Base-by-base conservation (phyloP, 2,888 invertebrate species). In the Therioaphis trifolii region DNA sequence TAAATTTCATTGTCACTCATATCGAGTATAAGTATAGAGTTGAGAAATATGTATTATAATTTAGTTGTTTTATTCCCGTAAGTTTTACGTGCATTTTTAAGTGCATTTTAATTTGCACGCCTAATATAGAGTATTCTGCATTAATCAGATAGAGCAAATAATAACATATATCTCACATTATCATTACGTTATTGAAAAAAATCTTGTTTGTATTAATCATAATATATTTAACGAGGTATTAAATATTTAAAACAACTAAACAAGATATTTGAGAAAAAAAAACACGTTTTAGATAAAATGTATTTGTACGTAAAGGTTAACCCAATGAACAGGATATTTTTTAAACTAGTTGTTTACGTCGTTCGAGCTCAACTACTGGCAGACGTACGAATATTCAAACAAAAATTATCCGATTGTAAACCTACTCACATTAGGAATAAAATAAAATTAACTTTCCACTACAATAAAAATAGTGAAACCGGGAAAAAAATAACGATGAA, bases 331-430 rank as follows among this genome's bases (percentile, higher is more conserved):
- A 63, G 61, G 61, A 63, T 63, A 61, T 61, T 76, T 61, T n/a
- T 76, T 29, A 46, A 74, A 63, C 76, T 61, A 76, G 76, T 76
- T 29, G 76, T 63, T 76, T 27, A 4, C 18, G 43, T 76, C 76
- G n/a, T 46, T 76, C 27, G 24, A 76, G 5, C 14, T n/a, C 46
- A 7, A 18, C 18, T 74, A 55, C 15, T 29, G n/a, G n/a, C n/a
- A 24, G 15, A n/a, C 21, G 18, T 61, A n/a, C n/a, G n/a, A n/a
- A 24, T 58, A 76, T 29, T 76, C n/a, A n/a, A 43, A 43, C 75
- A 58, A 15, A 61, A 76, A 76, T n/a, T 29, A 46, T 46, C n/a
- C n/a, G 46, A 63, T 63, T 63, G 76, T 76, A 61, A 61, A 76
- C 76, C 76, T 76, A 27, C 18, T 61, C 43, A 43, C 27, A 61